Evolutionary conservation across 2,113 vertebrate genomes (phyloP), one percentile per base, ranked within the genome.

Genomic region (Pycnonotus jocosus): DNA sequence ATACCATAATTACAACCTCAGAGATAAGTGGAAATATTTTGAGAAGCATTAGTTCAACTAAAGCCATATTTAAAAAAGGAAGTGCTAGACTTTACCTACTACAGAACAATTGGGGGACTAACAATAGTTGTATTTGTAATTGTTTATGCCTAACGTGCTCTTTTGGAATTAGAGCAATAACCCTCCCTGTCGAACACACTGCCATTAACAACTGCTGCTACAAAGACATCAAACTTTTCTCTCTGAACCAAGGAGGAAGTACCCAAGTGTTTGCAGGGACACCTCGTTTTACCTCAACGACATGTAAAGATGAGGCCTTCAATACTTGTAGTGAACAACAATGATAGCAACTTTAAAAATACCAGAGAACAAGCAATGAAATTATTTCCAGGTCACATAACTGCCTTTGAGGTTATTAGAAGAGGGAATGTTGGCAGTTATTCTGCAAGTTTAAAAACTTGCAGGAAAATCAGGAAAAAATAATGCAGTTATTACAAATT

Each of bases 1-100:
- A 95, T 73, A 87, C 86, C 92, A 53, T 97, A 93, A 97, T 98
- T 95, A 97, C 8, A 7, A 92, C 94, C 96, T 96, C 92, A 93
- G 64, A 65, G 81, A 33, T 81, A 82, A 95, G 85, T 56, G 48
- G 83, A 98, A 97, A 96, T 95, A 97, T 97, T 97, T 97, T 96
- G 94, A 97, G 96, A 97, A 91, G 85, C 70, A 87, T 80, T 80
- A 91, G 93, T 85, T 97, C 88, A 96, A 90, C 70, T 93, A 90
- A 92, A 95, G 62, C 73, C 80, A 25, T 60, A 85, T 90, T 86
- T 65, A 48, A 90, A 95, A 95, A 7, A 91, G 30, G 27, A 38
- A 87, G 35, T 27, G 40, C 40, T 48, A 89, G 64, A 86, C 37
- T 92, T 60, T 37, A 56, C 38, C 53, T 86, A 53, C 61, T 66